Conservation (phyloP, 2,888 invertebrate genomes). For the Parapristionchus giblindavisi region DNA sequence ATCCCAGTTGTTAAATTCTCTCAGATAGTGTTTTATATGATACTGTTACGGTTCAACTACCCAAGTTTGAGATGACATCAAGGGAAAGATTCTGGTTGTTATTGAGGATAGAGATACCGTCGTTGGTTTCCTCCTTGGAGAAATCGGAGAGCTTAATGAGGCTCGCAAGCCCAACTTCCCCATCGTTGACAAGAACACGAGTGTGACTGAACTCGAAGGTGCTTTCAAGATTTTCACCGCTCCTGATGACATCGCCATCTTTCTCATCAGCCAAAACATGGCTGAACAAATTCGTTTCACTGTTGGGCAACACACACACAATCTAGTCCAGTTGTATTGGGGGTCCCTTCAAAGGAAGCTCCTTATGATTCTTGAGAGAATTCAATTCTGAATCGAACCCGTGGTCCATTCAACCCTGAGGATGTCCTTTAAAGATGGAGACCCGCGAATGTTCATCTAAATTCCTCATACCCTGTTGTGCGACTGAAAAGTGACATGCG, state of each 20-base stretch:
- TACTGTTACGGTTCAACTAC: too few relatives aligned
- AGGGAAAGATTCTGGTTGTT: constrained; percentile 68
- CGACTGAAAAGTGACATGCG: too few relatives aligned
- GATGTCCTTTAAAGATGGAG: constrained; percentile 68
- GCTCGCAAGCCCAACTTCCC: constrained; percentile 68
- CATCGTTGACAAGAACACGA: constrained; percentile 77
- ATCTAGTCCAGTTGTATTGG: constrained; percentile 93
- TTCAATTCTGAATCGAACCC: constrained; percentile 70
- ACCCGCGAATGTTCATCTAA: too few relatives aligned
- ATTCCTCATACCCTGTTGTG: too few relatives aligned
- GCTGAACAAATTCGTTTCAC: constrained; percentile 88
- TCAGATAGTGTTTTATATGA: too few relatives aligned
- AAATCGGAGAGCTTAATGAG: constrained; percentile 83
- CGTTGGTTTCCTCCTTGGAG: constrained; percentile 90
- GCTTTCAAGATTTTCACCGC: constrained; percentile 87
- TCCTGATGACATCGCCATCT: constrained; percentile 96
- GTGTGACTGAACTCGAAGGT: constrained; percentile 94
- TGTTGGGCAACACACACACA: constrained; percentile 85
- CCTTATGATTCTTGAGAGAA: constrained; percentile 88
- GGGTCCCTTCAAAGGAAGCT: constrained; percentile 97
- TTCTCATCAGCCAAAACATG: constrained; percentile 94
- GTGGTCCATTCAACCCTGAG: constrained; percentile 69
- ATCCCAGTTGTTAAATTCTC: too few relatives aligned
- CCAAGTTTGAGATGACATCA: too few relatives aligned
- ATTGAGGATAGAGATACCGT: constrained; percentile 86